Evolutionary conservation across 2,797 vertebrate genomes (phyloP).

Genomic region (Sebastes iracundus): DNA sequence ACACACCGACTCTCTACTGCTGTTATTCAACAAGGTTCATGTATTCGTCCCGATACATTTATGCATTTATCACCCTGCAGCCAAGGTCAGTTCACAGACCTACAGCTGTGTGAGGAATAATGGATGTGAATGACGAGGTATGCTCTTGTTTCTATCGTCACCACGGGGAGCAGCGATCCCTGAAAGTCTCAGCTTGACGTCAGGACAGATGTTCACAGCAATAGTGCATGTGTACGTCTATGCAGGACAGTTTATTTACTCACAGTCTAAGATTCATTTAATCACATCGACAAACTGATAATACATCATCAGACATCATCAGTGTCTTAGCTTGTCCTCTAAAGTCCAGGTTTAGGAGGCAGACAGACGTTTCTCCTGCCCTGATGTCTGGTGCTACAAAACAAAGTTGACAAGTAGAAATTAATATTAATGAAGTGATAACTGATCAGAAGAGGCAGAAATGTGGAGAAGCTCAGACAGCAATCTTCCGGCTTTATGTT

Average conservation of each 20-base stretch:
- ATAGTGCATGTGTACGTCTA: neutral
- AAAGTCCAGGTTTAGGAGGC: neutral
- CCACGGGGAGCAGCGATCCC: neutral
- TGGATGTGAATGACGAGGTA: neutral
- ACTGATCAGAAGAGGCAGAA: neutral
- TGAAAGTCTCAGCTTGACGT: neutral
- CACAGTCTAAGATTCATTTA: neutral
- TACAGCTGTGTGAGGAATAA: neutral
- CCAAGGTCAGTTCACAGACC: slow-evolving; percentile 10
- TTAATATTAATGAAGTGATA: neutral
- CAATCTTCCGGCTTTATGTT: neutral
- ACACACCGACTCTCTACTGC: neutral
- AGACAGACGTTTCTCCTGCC: neutral
- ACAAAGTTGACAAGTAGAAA: neutral
- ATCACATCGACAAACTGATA: neutral
- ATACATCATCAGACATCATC: neutral
- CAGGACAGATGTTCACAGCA: neutral
- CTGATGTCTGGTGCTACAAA: too few relatives aligned
- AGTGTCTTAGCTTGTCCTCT: neutral
- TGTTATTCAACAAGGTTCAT: neutral
- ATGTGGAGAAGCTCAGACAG: neutral
- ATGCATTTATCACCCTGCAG: neutral
- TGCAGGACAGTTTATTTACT: neutral
- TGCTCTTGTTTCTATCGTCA: neutral
- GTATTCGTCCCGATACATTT: neutral